Conservation (phyloP, 1,140 invertebrate species). For the Lucilia sericata region DNA sequence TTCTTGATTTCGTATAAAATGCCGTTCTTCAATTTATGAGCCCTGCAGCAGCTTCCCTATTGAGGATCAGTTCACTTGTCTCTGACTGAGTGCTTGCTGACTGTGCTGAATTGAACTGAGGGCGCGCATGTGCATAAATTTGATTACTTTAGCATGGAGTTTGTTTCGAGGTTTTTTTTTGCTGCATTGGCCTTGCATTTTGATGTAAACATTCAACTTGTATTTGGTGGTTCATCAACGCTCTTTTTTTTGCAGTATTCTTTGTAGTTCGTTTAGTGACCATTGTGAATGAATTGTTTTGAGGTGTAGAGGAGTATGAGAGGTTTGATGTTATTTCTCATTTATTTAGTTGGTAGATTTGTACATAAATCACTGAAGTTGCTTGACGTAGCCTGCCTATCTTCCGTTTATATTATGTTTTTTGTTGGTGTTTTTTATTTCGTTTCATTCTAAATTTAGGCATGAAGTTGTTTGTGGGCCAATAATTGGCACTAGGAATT, state of each 20-base stretch:
- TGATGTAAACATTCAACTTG: conserved; percentile 31
- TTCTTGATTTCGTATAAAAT: neutral
- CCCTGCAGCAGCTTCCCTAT: conserved; percentile 44
- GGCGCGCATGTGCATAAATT: conserved; percentile 51
- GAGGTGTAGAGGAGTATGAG: neutral
- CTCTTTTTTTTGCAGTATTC: neutral
- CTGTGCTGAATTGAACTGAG: conserved; percentile 51
- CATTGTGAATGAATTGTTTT: conserved; percentile 1
- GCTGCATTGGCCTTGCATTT: conserved; percentile 26
- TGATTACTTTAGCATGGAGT: conserved; percentile 51
- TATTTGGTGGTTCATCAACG: conserved; percentile 26
- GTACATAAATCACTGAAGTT: conserved; percentile 8
- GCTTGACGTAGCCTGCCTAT: conserved; percentile 22
- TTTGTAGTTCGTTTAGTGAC: conserved; percentile 1
- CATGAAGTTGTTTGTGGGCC: neutral
- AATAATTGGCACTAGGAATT: neutral
- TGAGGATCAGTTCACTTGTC: conserved; percentile 44
- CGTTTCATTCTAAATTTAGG: neutral
- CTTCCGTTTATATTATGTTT: neutral
- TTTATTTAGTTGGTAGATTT: neutral
- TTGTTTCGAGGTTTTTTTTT: neutral
- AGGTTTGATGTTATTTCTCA: neutral
- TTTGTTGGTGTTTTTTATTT: neutral
- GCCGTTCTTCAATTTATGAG: conserved; percentile 42
- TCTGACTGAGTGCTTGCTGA: neutral